Percentiles rank a stretch among this genome's conserved stretches.
These are phyloP conservation scores for Cheilosia variabilis DNA, from an alignment of 2,888 invertebrate genomes.

Conservation along the genomic window DNA sequence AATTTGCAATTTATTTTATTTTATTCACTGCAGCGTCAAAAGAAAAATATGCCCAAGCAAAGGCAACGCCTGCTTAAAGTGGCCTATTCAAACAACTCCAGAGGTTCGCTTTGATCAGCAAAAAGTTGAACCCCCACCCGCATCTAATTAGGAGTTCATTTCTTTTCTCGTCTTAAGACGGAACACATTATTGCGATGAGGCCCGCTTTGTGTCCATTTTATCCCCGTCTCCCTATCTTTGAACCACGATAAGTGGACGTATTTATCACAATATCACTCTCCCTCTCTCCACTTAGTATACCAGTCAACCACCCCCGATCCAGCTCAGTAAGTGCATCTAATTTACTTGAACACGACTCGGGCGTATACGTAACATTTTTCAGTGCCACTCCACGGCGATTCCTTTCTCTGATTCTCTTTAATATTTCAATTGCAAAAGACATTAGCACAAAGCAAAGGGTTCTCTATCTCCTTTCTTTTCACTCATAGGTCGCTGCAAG, in stretches of 20 bases:
- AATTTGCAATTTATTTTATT: no score
- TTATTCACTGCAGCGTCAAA: no score
- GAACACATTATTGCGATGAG: not conserved
- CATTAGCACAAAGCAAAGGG: conserved; percentile 37
- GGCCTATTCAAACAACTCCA: conserved; percentile 15
- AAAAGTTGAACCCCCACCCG: not conserved
- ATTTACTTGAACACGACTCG: not conserved
- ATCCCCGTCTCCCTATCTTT: conserved; percentile 19
- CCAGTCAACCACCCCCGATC: conserved; percentile 30
- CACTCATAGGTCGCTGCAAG: conserved; percentile 37
- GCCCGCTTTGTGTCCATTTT: conserved; percentile 23
- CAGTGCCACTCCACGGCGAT: not conserved
- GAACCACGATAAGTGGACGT: conserved; percentile 22
- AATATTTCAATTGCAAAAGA: conserved; percentile 38
- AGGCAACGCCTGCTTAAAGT: not conserved
- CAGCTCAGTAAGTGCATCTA: not conserved
- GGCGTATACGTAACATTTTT: conserved; percentile 54
- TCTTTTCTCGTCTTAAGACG: conserved; percentile 13
- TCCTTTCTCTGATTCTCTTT: conserved; percentile 5
- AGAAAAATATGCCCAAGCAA: no score
- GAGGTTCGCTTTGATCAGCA: conserved; percentile 16
- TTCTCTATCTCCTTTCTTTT: not conserved
- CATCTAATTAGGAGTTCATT: conserved; percentile 24
- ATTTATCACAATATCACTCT: not conserved
- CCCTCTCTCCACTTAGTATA: not conserved